phyloP scores from a whole-genome alignment of 2,113 vertebrate genomes.

The Steatornis caripensis region DNA sequence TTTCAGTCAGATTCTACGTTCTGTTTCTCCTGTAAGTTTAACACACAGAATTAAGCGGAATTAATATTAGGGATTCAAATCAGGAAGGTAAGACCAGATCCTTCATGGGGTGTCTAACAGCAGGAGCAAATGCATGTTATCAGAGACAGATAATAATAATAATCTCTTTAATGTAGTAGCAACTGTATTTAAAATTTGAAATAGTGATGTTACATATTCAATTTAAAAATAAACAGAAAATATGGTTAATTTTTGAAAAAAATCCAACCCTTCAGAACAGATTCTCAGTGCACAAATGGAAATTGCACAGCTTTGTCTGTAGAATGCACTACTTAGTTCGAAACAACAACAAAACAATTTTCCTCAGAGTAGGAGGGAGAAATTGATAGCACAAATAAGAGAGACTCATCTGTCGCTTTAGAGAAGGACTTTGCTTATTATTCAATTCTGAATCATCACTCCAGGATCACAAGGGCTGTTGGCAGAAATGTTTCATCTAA shows the following conservation, averaged over 20 bases:
- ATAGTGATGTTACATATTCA: not conserved
- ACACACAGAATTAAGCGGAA: not conserved
- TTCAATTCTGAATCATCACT: not conserved
- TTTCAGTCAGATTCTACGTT: not conserved
- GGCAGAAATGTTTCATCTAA: not conserved
- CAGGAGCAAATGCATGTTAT: not conserved
- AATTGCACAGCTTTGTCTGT: not conserved
- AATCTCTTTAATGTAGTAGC: not conserved
- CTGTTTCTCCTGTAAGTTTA: not conserved
- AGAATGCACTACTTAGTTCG: not conserved
- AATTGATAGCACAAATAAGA: not conserved
- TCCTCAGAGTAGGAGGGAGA: not conserved
- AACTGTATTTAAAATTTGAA: not conserved
- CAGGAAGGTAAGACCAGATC: not conserved
- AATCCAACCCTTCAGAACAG: not conserved
- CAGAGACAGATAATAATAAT: not conserved
- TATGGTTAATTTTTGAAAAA: not conserved
- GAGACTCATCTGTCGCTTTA: not conserved
- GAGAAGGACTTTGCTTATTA: not conserved
- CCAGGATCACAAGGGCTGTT: not conserved
- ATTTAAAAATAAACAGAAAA: not conserved
- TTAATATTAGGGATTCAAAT: not conserved
- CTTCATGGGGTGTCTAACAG: not conserved
- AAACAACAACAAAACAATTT: not conserved
- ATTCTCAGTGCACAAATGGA: not conserved